Evolutionary conservation across 2,797 vertebrate species (phyloP).

Genomic region (Babyrousa celebensis): DNA sequence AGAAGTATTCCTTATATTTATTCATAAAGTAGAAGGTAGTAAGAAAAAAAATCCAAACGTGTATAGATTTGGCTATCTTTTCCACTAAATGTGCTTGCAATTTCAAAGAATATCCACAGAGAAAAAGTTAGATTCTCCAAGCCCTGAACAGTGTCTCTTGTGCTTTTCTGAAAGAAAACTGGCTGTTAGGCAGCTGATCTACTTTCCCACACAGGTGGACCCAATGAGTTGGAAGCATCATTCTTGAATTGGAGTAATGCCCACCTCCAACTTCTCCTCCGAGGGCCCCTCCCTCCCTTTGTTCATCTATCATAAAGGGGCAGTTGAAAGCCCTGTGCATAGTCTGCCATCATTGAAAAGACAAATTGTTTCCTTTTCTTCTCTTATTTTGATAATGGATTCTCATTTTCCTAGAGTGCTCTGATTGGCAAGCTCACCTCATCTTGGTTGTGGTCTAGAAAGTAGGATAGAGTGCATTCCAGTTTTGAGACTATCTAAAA

Average conservation of each 20-base stretch:
- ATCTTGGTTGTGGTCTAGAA: constrained; percentile 69
- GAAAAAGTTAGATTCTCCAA: constrained; percentile 27
- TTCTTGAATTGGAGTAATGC: not conserved
- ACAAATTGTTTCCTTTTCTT: constrained; percentile 61
- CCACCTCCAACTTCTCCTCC: not conserved
- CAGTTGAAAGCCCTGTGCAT: constrained; percentile 67
- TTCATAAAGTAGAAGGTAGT: not conserved
- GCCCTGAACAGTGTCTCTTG: not conserved
- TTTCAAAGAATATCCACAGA: constrained; percentile 36
- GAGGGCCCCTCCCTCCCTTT: not conserved
- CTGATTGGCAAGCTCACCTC: constrained; percentile 49
- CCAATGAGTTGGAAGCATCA: not conserved
- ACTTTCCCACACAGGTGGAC: not conserved
- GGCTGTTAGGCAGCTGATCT: not conserved
- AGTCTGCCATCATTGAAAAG: constrained; percentile 65
- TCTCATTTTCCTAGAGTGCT: not conserved
- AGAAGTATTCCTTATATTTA: not conserved
- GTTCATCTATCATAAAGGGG: constrained; percentile 15
- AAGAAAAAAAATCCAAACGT: not conserved
- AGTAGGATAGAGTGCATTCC: constrained; percentile 39
- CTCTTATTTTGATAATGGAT: constrained; percentile 76
- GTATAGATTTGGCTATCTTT: not conserved
- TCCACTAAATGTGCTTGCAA: not conserved
- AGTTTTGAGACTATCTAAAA: constrained; percentile 53
- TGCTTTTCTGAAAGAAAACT: not conserved